Conservation (phyloP, 2,797 vertebrate species). For the Artibeus lituratus region DNA sequence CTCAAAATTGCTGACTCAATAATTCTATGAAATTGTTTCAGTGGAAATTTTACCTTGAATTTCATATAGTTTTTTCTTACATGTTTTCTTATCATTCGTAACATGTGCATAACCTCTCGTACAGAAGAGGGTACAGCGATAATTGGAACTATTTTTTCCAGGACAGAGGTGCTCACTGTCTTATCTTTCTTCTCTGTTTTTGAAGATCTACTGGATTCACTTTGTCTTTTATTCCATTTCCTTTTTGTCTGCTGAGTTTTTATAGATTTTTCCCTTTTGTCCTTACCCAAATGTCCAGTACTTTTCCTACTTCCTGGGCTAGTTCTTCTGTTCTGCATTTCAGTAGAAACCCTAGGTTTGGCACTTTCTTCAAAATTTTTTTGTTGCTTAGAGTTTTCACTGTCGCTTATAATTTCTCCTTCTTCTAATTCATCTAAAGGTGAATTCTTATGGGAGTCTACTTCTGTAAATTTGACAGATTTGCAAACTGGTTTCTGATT, state of each 20-base stretch:
- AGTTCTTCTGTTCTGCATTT: constrained; percentile 61
- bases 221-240: constrained; percentile 71
- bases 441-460: constrained; percentile 67
- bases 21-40: constrained; percentile 91
- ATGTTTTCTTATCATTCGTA: constrained; percentile 88
- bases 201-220: constrained; percentile 62
- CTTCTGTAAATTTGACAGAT: constrained; percentile 74
- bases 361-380: constrained; percentile 68
- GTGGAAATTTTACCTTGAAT: constrained; percentile 93
- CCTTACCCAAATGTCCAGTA: constrained; percentile 63
- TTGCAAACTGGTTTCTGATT: constrained; percentile 90
- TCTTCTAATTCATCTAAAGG: constrained; percentile 92
- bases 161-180: constrained; percentile 77
- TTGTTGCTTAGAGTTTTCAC: constrained; percentile 81
- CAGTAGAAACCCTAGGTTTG: constrained; percentile 71
- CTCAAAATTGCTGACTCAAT: constrained; percentile 92
- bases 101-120: constrained; percentile 92
- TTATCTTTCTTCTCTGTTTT: constrained; percentile 77
- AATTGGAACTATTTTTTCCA: constrained; percentile 85
- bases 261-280: constrained; percentile 69
- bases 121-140: constrained; percentile 83
- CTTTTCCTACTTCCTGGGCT: constrained; percentile 63
- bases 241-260: constrained; percentile 66
- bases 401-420: constrained; percentile 94
- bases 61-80: constrained; percentile 97